These are phyloP conservation scores for Strigamia maritima DNA, from an alignment of 2,888 invertebrate species.

Conservation along the genomic window DNA sequence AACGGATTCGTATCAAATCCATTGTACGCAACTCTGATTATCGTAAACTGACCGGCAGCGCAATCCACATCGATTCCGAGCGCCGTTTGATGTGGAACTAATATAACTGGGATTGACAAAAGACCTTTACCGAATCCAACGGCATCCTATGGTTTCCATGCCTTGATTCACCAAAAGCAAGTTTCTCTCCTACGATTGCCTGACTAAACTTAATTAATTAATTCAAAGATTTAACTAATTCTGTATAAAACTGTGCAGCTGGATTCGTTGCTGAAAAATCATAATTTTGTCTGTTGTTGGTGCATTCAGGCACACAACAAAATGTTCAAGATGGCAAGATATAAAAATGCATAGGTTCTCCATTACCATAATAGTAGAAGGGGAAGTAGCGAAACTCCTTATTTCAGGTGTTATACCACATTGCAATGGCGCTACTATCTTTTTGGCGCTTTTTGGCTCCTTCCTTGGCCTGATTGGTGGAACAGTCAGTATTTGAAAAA, in stretches of 20 bases:
- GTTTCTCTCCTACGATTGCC: conserved; percentile 61
- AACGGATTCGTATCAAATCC: conserved; percentile 67
- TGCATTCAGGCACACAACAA: no score
- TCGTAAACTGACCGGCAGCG: conserved; percentile 70
- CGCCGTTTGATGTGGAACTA: conserved; percentile 76
- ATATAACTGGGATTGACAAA: conserved; percentile 69
- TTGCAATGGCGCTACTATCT: no score
- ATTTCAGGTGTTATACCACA: no score
- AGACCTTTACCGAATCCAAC: conserved; percentile 64
- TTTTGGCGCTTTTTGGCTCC: no score
- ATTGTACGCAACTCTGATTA: conserved; percentile 71
- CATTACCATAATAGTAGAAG: no score
- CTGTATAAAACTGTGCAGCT: conserved; percentile 54
- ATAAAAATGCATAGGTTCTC: no score
- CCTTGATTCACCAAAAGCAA: conserved; percentile 88
- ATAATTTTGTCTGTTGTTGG: no score
- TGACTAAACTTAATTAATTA: not conserved
- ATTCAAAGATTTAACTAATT: not conserved
- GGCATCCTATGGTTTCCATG: conserved; percentile 79
- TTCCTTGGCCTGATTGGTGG: no score
- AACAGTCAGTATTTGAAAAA: no score
- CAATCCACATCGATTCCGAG: conserved; percentile 93
- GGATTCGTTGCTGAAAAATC: conserved; percentile 68
- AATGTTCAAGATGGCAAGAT: no score
- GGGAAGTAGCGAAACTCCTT: no score